Base-by-base conservation (phyloP, 2,797 vertebrate species). In the Urosaurus nigricauda region DNA sequence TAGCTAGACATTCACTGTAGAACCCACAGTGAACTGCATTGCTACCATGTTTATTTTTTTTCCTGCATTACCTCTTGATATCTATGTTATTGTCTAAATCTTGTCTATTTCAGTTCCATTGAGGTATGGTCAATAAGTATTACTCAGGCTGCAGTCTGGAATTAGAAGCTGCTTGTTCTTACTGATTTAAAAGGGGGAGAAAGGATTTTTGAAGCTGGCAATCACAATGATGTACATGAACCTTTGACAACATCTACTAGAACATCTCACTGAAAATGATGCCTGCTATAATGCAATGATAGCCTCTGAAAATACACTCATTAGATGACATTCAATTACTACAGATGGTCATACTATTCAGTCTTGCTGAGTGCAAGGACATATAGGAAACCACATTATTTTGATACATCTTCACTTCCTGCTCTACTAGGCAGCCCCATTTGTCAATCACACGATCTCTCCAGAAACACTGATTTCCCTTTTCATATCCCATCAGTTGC, bases 401-500 rank as follows among this genome's bases (percentile, higher is more conserved):
- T 89, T 65, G 83, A 89, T 85, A 74, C 65, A 85, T 84, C 71
- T 89, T 81, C 56, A 65, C 78, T 89, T 81, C 56, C 78, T 89
- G 88, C 78, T 85, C 77, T 40, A 85, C 53, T 85, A 60, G 78
- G 68, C 78, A 85, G 53, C 68, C 79, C 78, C 77, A 89, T 80
- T 68, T 85, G 78, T 89, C 78, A 89, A 85, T 89, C 88, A 89
- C 70, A 75, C 77, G 56, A 81, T 80, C 68, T 74, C 78, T 73
- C 58, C 70, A n/a, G 83, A 89, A 89, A 85, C 68, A 89, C 68
- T 74, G 83, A 74, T 51, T 84, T 89, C 32, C 88, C 88, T 89
- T 89, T 89, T 89, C 88, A 85, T 89, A 89, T 85, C 70, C 78
- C 68, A 89, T 85, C 83, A 85, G 83, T 89, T 74, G 35, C 53